phyloP scores from a whole-genome alignment of 2,113 vertebrate species.

The Cnemophilus loriae region DNA sequence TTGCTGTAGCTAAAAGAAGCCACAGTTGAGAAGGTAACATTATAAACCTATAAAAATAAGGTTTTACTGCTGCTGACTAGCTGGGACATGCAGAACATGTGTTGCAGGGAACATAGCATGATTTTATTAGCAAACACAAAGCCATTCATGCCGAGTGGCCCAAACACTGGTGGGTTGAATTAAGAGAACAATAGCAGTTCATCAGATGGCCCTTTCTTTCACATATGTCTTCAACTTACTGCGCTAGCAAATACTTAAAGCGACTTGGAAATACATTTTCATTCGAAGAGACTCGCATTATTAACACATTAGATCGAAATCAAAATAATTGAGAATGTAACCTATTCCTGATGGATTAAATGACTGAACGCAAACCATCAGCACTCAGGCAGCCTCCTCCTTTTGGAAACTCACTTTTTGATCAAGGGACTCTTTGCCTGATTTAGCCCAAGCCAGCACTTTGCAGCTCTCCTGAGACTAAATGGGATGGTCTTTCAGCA shows the following conservation, averaged over 20 bases:
- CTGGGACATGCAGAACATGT: constrained; percentile 32
- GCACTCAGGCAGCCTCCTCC: neutral
- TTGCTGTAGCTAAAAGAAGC: neutral
- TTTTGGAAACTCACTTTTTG: neutral
- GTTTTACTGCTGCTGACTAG: constrained; percentile 38
- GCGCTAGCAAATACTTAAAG: neutral
- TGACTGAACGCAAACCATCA: neutral
- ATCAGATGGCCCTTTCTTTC: constrained; percentile 19
- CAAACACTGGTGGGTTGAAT: constrained; percentile 44
- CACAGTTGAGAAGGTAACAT: neutral
- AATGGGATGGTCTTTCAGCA: fast-evolving
- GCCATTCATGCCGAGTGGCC: constrained; percentile 20
- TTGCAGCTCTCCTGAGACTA: neutral
- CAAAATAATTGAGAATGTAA: neutral
- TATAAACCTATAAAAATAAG: constrained; percentile 26
- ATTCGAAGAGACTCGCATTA: neutral
- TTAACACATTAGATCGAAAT: constrained; percentile 47
- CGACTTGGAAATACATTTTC: constrained; percentile 15
- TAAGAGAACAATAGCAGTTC: constrained; percentile 63
- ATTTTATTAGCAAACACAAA: constrained; percentile 58
- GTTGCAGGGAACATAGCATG: constrained; percentile 28
- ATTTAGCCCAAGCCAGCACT: neutral
- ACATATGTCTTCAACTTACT: constrained; percentile 40
- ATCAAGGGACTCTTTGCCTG: neutral
- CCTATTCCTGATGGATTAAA: neutral